A percentile compares a stretch with the other conserved stretches of the same genome.
Evolutionary conservation across 2,113 vertebrate genomes (phyloP).

Genomic region (Menura novaehollandiae): DNA sequence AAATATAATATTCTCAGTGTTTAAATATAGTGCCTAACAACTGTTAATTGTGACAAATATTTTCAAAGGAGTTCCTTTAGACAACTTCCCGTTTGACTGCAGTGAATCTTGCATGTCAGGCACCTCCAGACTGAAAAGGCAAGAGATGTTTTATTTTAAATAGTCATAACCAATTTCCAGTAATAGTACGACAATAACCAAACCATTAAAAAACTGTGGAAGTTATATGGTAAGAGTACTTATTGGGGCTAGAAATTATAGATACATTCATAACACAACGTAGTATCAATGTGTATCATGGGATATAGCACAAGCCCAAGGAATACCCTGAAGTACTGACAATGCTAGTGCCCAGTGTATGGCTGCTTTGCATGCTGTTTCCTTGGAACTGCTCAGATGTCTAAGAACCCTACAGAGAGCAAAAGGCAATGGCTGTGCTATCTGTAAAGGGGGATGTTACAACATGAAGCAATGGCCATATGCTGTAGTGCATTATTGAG

Average conservation of each 20-base stretch:
- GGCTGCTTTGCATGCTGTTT: background rate
- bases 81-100: background rate
- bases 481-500: background rate
- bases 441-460: background rate
- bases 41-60: background rate
- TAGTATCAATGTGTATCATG: background rate
- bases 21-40: background rate
- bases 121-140: background rate
- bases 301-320: background rate
- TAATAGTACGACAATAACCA: background rate
- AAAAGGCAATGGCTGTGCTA: background rate
- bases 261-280: background rate
- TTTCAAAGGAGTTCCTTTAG: background rate
- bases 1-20: background rate
- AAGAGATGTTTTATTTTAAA: background rate
- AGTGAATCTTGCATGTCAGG: background rate
- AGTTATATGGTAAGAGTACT: background rate
- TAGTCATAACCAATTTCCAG: background rate
- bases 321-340: background rate
- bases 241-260: background rate
- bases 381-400: background rate
- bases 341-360: background rate
- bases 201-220: background rate
- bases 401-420: background rate
- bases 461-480: background rate